phyloP scores from a whole-genome alignment of 2,113 vertebrate genomes.

The Scomber scombrus region DNA sequence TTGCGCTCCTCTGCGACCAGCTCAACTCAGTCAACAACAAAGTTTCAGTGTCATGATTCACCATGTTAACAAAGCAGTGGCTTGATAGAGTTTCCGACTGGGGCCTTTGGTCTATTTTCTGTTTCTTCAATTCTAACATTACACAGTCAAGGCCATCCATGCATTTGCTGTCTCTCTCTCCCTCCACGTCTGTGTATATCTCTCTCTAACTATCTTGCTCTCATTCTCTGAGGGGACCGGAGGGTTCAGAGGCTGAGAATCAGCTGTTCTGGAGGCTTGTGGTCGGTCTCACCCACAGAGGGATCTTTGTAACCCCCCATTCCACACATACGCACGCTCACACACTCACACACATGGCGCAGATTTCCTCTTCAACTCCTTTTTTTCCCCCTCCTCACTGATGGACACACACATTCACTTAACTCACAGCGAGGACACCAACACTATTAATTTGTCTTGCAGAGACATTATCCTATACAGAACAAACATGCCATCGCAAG shows the following conservation, averaged over 20 bases:
- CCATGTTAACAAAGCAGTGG: constrained; percentile 1
- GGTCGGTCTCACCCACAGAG: constrained; percentile 73
- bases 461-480: background rate
- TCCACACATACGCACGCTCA: constrained; percentile 44
- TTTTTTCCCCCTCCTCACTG: background rate
- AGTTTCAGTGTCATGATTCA: background rate
- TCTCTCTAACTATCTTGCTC: constrained; percentile 9
- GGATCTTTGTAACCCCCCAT: constrained; percentile 69
- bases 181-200: background rate
- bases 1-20: background rate
- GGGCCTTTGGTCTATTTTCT: constrained; percentile 42
- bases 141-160: constrained; percentile 27
- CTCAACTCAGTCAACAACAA: background rate
- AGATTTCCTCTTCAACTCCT: constrained; percentile 16
- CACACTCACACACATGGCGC: constrained; percentile 26
- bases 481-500: constrained; percentile 9
- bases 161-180: constrained; percentile 13
- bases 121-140: constrained; percentile 36
- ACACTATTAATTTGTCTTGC: constrained; percentile 23
- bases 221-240: constrained; percentile 40
- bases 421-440: constrained; percentile 1
- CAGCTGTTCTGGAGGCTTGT: constrained; percentile 75
- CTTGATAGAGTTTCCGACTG: background rate
- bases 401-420: constrained; percentile 28
- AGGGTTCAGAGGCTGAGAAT: constrained; percentile 69